phyloP scores from a whole-genome alignment of 2,113 vertebrate species.

The Hippocampus zosterae region DNA sequence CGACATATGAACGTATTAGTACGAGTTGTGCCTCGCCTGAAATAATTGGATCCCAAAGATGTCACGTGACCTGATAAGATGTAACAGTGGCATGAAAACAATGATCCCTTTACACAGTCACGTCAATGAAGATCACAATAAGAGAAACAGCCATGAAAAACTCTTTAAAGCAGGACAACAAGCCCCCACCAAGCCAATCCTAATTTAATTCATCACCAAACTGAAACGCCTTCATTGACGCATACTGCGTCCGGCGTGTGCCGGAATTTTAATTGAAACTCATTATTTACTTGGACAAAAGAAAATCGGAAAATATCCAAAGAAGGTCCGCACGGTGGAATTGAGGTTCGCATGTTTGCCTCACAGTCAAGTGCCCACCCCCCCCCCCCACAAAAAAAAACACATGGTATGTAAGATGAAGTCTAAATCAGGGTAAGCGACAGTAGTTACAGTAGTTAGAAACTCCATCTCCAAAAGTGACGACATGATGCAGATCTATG shows the following conservation, averaged over 20 bases:
- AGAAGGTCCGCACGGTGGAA: too few species aligned
- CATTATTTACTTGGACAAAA: too few species aligned
- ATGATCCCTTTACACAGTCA: conserved; percentile 29
- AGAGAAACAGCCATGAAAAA: neutral
- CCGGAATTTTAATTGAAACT: too few species aligned
- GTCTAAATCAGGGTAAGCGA: neutral
- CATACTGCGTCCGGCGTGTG: too few species aligned
- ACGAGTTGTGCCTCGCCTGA: conserved; percentile 13
- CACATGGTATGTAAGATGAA: too few species aligned
- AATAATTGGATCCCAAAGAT: conserved; percentile 24
- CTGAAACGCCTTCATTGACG: too few species aligned
- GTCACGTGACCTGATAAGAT: conserved; percentile 32
- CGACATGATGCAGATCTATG: neutral
- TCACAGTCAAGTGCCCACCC: too few species aligned
- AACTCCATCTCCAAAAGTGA: neutral
- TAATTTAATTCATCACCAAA: neutral
- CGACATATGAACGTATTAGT: conserved; percentile 12
- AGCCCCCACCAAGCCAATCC: neutral
- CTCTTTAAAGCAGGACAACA: neutral
- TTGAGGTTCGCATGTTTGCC: too few species aligned
- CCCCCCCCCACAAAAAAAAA: too few species aligned
- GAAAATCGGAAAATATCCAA: too few species aligned
- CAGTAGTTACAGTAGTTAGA: neutral
- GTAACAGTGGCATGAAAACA: conserved; percentile 19
- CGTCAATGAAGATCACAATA: conserved; percentile 21